Evolutionary conservation across 2,888 invertebrate genomes (phyloP).

Genomic region (Pocota personata): DNA sequence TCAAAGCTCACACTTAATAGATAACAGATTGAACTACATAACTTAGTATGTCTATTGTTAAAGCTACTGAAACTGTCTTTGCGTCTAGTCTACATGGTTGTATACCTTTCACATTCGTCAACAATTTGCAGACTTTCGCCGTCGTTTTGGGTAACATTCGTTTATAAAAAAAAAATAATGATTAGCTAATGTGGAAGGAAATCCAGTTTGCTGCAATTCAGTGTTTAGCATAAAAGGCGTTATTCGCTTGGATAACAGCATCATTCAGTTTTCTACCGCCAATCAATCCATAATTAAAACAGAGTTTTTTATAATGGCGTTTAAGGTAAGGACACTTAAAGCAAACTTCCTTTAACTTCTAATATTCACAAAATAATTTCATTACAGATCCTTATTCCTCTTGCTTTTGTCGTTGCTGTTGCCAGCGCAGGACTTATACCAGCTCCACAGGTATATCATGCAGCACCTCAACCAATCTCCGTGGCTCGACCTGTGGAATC

Average conservation of each 20-base stretch:
- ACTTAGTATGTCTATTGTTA: background rate
- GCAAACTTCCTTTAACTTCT: too few species aligned
- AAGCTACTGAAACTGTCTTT: constrained; percentile 76
- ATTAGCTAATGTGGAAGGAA: background rate
- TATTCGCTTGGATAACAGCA: background rate
- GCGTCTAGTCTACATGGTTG: background rate
- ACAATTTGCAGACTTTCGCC: background rate
- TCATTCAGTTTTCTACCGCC: constrained; percentile 11
- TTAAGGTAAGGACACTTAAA: constrained; percentile 74
- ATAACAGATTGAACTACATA: background rate
- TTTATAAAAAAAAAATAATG: background rate
- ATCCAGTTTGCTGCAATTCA: background rate
- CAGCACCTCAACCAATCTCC: constrained; percentile 15
- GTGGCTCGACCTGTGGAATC: constrained; percentile 68
- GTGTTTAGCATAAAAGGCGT: constrained; percentile 2
- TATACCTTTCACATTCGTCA: constrained; percentile 11
- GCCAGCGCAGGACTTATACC: constrained; percentile 75
- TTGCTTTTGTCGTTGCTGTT: constrained; percentile 76
- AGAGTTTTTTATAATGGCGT: constrained; percentile 75
- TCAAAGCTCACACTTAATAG: too few species aligned
- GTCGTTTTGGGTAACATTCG: background rate
- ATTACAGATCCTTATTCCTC: constrained; percentile 75
- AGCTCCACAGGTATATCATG: constrained; percentile 40
- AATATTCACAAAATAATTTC: background rate
- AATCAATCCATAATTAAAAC: constrained; percentile 3